Evolutionary conservation across 2,888 invertebrate species (phyloP), one percentile per base, ranked within the genome.

Genomic region (Morpho deidamia): DNA sequence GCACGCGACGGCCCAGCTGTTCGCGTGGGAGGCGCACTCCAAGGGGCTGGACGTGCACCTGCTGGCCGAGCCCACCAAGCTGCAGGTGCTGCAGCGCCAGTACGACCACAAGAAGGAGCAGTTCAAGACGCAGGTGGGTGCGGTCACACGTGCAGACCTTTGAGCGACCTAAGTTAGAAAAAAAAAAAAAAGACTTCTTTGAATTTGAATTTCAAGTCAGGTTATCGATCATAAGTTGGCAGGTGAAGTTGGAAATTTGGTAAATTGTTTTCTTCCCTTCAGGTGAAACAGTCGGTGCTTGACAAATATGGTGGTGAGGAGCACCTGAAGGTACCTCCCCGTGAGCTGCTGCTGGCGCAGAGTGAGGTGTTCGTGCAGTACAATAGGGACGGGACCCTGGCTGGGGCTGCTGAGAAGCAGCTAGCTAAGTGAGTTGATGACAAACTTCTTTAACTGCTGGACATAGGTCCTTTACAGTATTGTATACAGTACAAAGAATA

Each of bases 11-110:
- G 96, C 97, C 11, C 99, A 99, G 77, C 76, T 97, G 73, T 99
- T 99, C 91, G 98, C 99, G 3, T 99, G 99, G 99, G 98, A 99
- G 73, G 98, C 98, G 4, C 95, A 96, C 73, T 95, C 96, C 53
- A 93, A 94, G 65, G 98, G 98, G 4, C 95, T 98, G 0, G 98
- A 98, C 85, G 97, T 98, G 23, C 97, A 99, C 78, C 91, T 99
- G 53, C 91, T 99, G 63, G 99, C 99, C 3, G 99, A 99, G 80
- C 99, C 99, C 7, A 99, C 99, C 9, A 99, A 99, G 82, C 87
- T 99, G 59, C 99, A 99, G 80, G 83, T 97, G 66, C 83, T 99
- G 56, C 95, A 97, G 78, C 92, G 95, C 51, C 96, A 99, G 79
- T 99, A 97, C 78, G 94, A 95, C 55, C 93, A 95, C 64, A 96